phyloP scores from a whole-genome alignment of 2,113 vertebrate species.

The Pyxicephalus adspersus region DNA sequence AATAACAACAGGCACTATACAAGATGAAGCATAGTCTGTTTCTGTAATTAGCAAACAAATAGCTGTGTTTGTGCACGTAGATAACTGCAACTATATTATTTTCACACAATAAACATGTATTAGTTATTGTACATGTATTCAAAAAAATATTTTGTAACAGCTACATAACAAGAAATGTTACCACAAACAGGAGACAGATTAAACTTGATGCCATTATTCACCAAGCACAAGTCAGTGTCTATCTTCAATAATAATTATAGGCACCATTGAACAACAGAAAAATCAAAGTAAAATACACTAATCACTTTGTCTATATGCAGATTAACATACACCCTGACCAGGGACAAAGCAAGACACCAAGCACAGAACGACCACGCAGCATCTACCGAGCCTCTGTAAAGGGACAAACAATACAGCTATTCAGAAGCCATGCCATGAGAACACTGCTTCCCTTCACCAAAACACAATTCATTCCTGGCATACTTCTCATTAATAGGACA shows the following conservation, averaged over 20 bases:
- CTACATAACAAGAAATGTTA: no score
- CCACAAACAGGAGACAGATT: no score
- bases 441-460: slow-evolving; percentile 5
- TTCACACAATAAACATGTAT: no score
- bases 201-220: no score
- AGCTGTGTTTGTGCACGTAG: no score
- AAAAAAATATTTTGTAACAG: no score
- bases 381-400: background rate
- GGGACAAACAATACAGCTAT: slow-evolving; percentile 34
- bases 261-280: background rate
- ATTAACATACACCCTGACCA: background rate
- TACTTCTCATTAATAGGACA: slow-evolving; percentile 11
- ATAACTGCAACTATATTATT: no score
- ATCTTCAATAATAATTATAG: background rate
- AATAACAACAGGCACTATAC: no score
- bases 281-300: background rate
- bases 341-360: background rate
- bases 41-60: no score
- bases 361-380: background rate
- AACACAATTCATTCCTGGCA: slow-evolving; percentile 46
- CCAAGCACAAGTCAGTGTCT: no score
- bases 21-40: no score
- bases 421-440: slow-evolving; percentile 6
- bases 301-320: background rate
- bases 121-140: no score